Percentiles rank a stretch among this genome's conserved stretches.
These are phyloP conservation scores for Amblyopsis rosae DNA, from an alignment of 2,113 vertebrate genomes.

Conservation along the genomic window DNA sequence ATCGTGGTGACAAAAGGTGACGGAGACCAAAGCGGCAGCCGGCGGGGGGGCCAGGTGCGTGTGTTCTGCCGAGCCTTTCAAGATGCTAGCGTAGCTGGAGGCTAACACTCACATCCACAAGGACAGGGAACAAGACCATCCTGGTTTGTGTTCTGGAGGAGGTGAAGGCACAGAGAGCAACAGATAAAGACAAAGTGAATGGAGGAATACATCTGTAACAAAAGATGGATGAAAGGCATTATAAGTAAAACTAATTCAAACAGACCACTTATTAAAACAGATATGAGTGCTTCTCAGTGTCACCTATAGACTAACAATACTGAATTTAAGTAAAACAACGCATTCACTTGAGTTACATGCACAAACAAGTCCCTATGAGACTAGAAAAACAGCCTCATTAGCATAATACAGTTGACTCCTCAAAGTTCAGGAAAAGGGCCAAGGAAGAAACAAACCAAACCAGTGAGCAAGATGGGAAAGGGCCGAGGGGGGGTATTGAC, in stretches of 20 bases:
- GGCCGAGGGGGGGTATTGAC: constrained; percentile 46
- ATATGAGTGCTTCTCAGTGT: too few species aligned
- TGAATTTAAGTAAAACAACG: not conserved
- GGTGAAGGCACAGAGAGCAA: not conserved
- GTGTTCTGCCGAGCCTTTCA: constrained; percentile 68
- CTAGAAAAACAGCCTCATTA: constrained; percentile 19
- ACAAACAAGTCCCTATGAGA: not conserved
- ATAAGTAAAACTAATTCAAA: not conserved
- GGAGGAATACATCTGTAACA: not conserved
- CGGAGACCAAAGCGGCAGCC: constrained; percentile 78
- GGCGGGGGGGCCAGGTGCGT: constrained; percentile 77
- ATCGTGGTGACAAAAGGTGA: constrained; percentile 81
- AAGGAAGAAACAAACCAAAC: constrained; percentile 33
- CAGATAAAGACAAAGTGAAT: not conserved
- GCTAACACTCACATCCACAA: constrained; percentile 36
- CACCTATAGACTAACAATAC: too few species aligned
- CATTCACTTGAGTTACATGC: too few species aligned
- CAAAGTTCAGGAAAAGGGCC: constrained; percentile 48
- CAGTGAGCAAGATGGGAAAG: constrained; percentile 2
- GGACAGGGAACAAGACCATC: constrained; percentile 61
- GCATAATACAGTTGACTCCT: constrained; percentile 47
- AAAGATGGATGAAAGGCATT: not conserved
- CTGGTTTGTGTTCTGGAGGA: not conserved
- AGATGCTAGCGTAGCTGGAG: constrained; percentile 60
- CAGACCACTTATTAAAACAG: too few species aligned